A percentile compares a stretch with the other conserved stretches of the same genome.
phyloP scores from a whole-genome alignment of 2,113 vertebrate species.

The Eretmochelys imbricata region DNA sequence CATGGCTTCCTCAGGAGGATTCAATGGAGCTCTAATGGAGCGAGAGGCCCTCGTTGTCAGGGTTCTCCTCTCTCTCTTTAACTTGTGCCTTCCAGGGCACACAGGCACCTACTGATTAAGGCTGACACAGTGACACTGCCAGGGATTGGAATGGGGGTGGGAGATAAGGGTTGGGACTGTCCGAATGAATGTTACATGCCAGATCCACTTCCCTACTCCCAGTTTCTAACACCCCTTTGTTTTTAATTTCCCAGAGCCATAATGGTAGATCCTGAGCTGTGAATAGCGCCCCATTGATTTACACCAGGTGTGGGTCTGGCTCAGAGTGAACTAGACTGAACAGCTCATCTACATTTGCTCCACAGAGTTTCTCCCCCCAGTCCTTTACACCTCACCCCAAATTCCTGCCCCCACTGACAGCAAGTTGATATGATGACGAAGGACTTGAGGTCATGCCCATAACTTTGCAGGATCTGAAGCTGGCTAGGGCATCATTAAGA shows the following conservation, averaged over 20 bases:
- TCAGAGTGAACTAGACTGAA: rapidly evolving
- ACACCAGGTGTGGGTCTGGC: neutral
- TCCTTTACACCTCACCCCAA: neutral
- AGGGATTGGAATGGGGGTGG: neutral
- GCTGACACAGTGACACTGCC: neutral
- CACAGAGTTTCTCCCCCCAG: neutral
- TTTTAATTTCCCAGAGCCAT: neutral
- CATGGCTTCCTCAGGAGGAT: neutral
- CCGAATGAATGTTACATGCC: neutral
- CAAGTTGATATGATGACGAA: rapidly evolving
- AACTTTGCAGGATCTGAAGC: neutral
- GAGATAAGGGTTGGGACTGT: neutral
- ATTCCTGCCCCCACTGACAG: neutral
- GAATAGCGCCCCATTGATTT: rapidly evolving
- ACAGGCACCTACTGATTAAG: neutral
- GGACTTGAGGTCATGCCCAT: neutral
- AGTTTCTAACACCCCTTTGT: neutral
- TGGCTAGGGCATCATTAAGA: neutral
- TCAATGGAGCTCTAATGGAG: neutral
- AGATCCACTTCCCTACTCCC: neutral
- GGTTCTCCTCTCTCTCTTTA: neutral
- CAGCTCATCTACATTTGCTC: neutral
- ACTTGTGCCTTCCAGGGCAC: neutral
- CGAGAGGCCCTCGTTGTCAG: neutral
- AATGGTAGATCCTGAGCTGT: rapidly evolving